Percentiles rank a stretch among this genome's conserved stretches.
Conservation (phyloP, 2,797 vertebrate species). For the Pelodytes ibericus region DNA sequence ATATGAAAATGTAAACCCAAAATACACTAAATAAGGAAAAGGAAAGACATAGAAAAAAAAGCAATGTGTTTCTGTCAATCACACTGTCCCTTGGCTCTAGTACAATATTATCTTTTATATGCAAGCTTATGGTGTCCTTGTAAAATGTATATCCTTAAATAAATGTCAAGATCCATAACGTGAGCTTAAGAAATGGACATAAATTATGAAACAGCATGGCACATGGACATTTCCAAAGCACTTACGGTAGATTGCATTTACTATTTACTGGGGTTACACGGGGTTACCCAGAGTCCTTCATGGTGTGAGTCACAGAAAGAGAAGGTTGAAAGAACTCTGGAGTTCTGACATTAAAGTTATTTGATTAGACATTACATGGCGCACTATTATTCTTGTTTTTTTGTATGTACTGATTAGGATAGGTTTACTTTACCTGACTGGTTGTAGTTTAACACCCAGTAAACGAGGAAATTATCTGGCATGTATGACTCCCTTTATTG, state of each 20-base stretch:
- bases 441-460: too few relatives aligned
- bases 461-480: too few relatives aligned
- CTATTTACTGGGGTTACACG: background rate
- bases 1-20: background rate
- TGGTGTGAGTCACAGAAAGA: background rate
- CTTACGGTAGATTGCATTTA: background rate
- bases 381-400: too few relatives aligned
- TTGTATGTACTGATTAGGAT: too few relatives aligned
- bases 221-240: constrained; percentile 2
- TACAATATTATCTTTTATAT: constrained; percentile 3
- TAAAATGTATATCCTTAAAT: constrained; percentile 12
- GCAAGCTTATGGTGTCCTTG: background rate
- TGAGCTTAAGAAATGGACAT: background rate
- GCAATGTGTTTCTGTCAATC: background rate
- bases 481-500: too few relatives aligned
- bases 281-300: background rate
- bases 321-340: background rate
- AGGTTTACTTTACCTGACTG: too few relatives aligned
- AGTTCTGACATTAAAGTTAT: constrained; percentile 1
- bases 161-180: constrained; percentile 17
- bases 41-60: background rate
- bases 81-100: background rate
- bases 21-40: background rate
- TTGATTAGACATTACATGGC: background rate
- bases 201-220: constrained; percentile 1